Evolutionary conservation across 2,888 invertebrate genomes (phyloP).

Genomic region (Melitaea athalia): DNA sequence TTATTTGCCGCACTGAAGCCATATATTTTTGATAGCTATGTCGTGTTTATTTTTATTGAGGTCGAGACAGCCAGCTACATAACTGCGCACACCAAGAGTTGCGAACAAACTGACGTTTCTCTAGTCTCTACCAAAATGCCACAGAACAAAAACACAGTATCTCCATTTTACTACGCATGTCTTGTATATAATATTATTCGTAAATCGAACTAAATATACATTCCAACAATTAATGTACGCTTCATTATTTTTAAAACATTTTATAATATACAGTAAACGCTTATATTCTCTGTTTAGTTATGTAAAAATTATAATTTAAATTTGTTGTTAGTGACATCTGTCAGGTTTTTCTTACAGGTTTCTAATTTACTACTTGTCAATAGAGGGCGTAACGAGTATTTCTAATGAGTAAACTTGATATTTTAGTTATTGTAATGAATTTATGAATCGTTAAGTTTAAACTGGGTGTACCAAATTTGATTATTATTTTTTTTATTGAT

Average conservation of each 20-base stretch:
- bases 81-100: constrained; percentile 58
- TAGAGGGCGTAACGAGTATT: neutral
- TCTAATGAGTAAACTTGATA: neutral
- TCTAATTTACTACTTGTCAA: neutral
- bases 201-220: neutral
- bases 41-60: constrained; percentile 50
- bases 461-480: too few species aligned
- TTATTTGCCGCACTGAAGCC: constrained; percentile 40
- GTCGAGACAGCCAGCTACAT: constrained; percentile 40
- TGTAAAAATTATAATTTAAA: neutral
- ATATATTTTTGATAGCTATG: constrained; percentile 43
- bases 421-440: neutral
- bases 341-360: neutral
- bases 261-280: neutral
- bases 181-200: neutral
- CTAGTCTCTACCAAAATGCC: constrained; percentile 16
- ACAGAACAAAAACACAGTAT: constrained; percentile 21
- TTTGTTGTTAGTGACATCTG: constrained; percentile 23
- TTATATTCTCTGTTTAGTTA: neutral
- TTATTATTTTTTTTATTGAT: too few species aligned
- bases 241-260: neutral
- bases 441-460: too few species aligned
- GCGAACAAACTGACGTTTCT: constrained; percentile 62
- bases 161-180: constrained; percentile 9
- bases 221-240: neutral